Evolutionary conservation across 2,888 invertebrate species (phyloP).

Genomic region (Acronicta aceris): DNA sequence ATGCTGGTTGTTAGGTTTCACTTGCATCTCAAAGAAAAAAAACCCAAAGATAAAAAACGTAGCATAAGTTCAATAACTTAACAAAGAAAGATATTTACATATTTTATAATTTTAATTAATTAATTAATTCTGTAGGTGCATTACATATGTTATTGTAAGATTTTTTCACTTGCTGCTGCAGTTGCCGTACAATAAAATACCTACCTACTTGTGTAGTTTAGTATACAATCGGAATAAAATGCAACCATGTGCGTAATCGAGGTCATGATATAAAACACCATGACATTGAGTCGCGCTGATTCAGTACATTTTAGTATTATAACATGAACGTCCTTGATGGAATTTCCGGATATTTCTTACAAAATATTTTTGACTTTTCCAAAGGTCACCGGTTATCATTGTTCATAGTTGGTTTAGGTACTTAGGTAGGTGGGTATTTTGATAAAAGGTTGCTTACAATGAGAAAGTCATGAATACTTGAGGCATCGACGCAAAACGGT

Average conservation of each 20-base stretch:
- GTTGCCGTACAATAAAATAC: conserved; percentile 27
- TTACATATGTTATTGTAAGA: too few species aligned
- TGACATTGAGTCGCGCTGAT: conserved; percentile 74
- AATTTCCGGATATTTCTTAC: conserved; percentile 12
- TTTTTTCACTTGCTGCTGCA: neutral
- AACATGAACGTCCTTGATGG: conserved; percentile 25
- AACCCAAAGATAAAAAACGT: too few species aligned
- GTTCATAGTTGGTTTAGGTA: neutral
- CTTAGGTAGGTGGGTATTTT: conserved; percentile 2
- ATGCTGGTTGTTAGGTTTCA: too few species aligned
- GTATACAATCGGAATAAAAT: conserved; percentile 55
- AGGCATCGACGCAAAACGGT: neutral
- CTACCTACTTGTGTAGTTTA: conserved; percentile 27
- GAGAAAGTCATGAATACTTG: neutral
- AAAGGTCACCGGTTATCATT: neutral
- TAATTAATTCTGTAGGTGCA: too few species aligned
- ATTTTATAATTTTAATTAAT: too few species aligned
- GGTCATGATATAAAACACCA: conserved; percentile 70
- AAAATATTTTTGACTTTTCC: neutral
- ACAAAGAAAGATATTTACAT: too few species aligned
- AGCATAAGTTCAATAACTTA: too few species aligned
- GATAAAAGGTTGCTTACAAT: neutral
- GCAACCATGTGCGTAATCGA: conserved; percentile 61
- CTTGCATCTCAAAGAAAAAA: too few species aligned
- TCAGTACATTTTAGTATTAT: conserved; percentile 61